Evolutionary conservation across 2,888 invertebrate genomes (phyloP), one percentile per base, ranked within the genome.

Genomic region (Ferrisia virgata): DNA sequence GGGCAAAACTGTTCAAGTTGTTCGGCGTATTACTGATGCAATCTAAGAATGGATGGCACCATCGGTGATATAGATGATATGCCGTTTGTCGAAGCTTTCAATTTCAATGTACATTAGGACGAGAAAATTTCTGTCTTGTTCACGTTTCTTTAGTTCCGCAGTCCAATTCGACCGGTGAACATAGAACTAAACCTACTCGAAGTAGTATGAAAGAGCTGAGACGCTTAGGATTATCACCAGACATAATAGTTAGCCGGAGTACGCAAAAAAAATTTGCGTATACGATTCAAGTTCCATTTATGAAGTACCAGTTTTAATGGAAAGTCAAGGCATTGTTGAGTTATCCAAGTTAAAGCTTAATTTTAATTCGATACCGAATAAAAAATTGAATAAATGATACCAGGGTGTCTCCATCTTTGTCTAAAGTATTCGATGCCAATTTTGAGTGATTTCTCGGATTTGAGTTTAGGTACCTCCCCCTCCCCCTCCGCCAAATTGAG

Each of bases 121-220:
- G 95, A 87, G 97, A 98, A 87, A 97, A 98, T 88, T 97, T 99
- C 88, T 97, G 97, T 88, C 94, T 94, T 88, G 97, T 98, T 22
- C 99, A 99, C 90, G 99, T 99, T 0, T 98, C 98, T 3, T 90
- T 99, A 85, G 94, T 99, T 84, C 98, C 99, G 72, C 94, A 95
- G 92, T 96, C 97, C 31, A 93, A 93, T 87, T 92, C 96, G 11
- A 96, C 96, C 0, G 96, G 97, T 22, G 98, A 98, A 88, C 94
- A 97, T n/a, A 99, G 99, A 91, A 99, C 99, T 0, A 99, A 99
- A 88, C 99, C 99, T 0, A 99, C 99, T 15, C 99, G 99, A 89
- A 94, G 96, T 25, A 97, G 98, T 82, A 97, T 99, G 1, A 91
- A 97, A 85, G 98, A 98, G 89, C 89, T 99, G 22, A 91, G 98